phyloP scores from a whole-genome alignment of 1,140 invertebrate species.

The Chlorops oryzae region DNA sequence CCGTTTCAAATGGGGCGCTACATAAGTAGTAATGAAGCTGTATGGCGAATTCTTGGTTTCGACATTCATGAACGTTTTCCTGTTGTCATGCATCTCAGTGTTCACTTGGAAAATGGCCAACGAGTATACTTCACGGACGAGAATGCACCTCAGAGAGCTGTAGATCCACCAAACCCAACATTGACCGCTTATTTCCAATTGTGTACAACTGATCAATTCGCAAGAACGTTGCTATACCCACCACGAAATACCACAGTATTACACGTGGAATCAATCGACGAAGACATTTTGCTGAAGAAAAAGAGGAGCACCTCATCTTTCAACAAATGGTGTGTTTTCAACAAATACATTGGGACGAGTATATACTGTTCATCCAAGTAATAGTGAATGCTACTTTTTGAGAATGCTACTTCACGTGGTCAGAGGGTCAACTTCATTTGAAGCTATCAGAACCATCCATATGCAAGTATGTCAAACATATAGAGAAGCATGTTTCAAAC shows the following conservation, averaged over 20 bases:
- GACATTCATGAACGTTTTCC: conserved; percentile 40
- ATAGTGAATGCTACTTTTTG: too few species aligned
- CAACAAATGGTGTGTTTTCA: neutral
- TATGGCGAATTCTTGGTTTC: conserved; percentile 45
- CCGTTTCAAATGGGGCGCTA: conserved; percentile 42
- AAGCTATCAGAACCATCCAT: too few species aligned
- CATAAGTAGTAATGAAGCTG: conserved; percentile 48
- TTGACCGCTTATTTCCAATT: conserved; percentile 37
- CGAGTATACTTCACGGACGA: conserved; percentile 5
- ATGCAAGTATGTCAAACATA: too few species aligned
- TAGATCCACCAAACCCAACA: conserved; percentile 30
- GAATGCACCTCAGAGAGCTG: conserved; percentile 14
- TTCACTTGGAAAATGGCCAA: too few species aligned
- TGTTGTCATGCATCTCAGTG: conserved; percentile 35
- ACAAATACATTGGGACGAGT: too few species aligned
- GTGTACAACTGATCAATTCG: conserved; percentile 27
- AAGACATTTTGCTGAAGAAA: conserved; percentile 19
- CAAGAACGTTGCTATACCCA: conserved; percentile 44
- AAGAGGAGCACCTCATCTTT: conserved; percentile 3
- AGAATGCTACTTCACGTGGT: too few species aligned
- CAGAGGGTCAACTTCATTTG: too few species aligned
- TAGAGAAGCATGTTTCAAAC: too few species aligned
- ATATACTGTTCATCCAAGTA: too few species aligned
- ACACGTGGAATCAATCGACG: conserved; percentile 41
- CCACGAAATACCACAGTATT: conserved; percentile 46